phyloP scores from a whole-genome alignment of 1,140 invertebrate genomes.

The Ooceraea biroi region DNA sequence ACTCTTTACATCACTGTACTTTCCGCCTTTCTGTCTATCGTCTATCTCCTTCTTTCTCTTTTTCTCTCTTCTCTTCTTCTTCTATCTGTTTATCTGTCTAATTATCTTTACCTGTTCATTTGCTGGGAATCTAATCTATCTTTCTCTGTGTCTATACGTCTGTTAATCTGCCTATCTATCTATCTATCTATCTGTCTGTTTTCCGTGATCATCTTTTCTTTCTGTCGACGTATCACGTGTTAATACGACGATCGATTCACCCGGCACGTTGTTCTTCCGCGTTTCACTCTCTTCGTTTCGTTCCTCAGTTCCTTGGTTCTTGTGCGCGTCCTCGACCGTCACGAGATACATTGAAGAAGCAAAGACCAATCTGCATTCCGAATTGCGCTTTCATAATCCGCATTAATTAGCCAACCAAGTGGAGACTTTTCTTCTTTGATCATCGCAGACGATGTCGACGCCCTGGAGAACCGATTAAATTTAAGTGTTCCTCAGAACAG shows the following conservation, averaged over 20 bases:
- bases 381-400: not conserved
- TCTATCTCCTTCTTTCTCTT: conserved; percentile 46
- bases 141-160: conserved; percentile 49
- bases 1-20: conserved; percentile 49
- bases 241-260: not conserved
- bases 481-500: conserved; percentile 6
- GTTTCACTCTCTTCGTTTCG: conserved; percentile 3
- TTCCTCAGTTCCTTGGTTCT: conserved; percentile 35
- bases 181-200: conserved; percentile 20
- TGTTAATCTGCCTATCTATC: conserved; percentile 43
- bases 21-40: conserved; percentile 51
- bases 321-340: conserved; percentile 50
- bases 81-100: conserved; percentile 44
- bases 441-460: not conserved
- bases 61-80: conserved; percentile 28
- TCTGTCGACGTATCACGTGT: conserved; percentile 15
- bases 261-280: too few relatives aligned
- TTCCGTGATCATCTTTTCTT: conserved; percentile 17
- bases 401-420: too few relatives aligned
- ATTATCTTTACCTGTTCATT: conserved; percentile 49
- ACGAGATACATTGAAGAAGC: not conserved
- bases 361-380: not conserved
- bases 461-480: not conserved
- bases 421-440: not conserved
- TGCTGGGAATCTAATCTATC: conserved; percentile 25